A percentile compares a stretch with the other conserved stretches of the same genome.
Conservation (phyloP, 2,113 vertebrate species). For the Saccopteryx bilineata region DNA sequence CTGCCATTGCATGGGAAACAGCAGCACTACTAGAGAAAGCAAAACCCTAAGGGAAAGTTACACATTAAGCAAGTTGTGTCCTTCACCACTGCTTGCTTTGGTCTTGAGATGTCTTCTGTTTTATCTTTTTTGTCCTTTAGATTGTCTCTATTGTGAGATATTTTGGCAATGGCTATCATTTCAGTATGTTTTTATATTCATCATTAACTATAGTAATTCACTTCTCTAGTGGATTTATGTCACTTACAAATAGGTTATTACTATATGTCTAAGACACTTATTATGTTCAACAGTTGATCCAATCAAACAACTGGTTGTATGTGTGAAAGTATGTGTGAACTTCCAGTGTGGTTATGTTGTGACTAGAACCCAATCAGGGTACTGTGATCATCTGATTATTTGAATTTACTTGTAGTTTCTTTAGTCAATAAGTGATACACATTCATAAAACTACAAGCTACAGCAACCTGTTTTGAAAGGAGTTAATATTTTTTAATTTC, state of each 20-base stretch:
- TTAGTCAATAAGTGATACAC: neutral
- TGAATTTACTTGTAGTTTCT: neutral
- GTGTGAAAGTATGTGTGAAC: neutral
- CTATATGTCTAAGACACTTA: neutral
- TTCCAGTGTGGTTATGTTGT: neutral
- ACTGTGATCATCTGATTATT: neutral
- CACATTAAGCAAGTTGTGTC: neutral
- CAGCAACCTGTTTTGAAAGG: neutral
- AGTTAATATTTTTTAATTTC: neutral
- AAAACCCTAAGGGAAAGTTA: neutral
- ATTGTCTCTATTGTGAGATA: neutral
- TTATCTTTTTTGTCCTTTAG: neutral
- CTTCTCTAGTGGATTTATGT: neutral
- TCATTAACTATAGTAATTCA: neutral
- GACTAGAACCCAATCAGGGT: neutral
- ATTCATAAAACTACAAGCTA: neutral
- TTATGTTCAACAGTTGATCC: neutral
- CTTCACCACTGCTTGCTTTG: neutral
- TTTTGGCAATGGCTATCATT: neutral
- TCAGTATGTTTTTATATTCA: neutral
- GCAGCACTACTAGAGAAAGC: neutral
- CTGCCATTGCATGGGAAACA: neutral
- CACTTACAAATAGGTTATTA: neutral
- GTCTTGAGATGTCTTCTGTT: neutral
- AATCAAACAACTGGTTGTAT: neutral